Conservation (phyloP, 1,140 invertebrate genomes). For the Diachasma alloeum region DNA sequence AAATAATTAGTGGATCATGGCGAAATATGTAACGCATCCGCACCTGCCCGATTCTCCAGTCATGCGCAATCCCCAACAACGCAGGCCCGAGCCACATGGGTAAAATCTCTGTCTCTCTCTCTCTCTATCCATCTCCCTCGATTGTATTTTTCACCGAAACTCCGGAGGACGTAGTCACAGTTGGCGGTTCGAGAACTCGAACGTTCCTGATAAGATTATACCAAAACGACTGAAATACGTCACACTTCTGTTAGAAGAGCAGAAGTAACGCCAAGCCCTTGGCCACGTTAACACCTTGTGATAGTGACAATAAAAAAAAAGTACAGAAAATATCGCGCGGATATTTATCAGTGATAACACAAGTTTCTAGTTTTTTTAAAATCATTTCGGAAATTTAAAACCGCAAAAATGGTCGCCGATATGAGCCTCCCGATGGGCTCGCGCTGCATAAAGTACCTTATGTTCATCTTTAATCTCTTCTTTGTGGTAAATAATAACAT, state of each 20-base stretch:
- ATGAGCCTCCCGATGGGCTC: conserved; percentile 60
- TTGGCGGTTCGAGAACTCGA: not conserved
- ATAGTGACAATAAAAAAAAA: not conserved
- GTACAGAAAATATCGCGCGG: not conserved
- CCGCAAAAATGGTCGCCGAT: conserved; percentile 38
- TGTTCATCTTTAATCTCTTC: conserved; percentile 73
- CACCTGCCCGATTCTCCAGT: not conserved
- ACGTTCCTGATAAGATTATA: conserved; percentile 27
- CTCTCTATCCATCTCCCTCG: not conserved
- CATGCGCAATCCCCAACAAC: conserved; percentile 5
- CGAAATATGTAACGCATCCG: not conserved
- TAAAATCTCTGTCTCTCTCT: not conserved
- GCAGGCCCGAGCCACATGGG: conserved; percentile 6
- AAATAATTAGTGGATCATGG: not conserved
- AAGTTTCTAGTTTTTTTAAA: no score
- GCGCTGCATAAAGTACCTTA: conserved; percentile 70
- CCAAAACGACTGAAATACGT: not conserved
- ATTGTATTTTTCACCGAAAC: not conserved
- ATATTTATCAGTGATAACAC: not conserved
- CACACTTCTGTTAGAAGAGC: not conserved
- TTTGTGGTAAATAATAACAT: conserved; percentile 70
- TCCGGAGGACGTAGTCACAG: not conserved
- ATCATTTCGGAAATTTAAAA: no score
- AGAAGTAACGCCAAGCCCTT: not conserved
- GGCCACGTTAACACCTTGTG: not conserved